Evolutionary conservation across 2,113 vertebrate species (phyloP), one percentile per base, ranked within the genome.

Genomic region (Salvator merianae): DNA sequence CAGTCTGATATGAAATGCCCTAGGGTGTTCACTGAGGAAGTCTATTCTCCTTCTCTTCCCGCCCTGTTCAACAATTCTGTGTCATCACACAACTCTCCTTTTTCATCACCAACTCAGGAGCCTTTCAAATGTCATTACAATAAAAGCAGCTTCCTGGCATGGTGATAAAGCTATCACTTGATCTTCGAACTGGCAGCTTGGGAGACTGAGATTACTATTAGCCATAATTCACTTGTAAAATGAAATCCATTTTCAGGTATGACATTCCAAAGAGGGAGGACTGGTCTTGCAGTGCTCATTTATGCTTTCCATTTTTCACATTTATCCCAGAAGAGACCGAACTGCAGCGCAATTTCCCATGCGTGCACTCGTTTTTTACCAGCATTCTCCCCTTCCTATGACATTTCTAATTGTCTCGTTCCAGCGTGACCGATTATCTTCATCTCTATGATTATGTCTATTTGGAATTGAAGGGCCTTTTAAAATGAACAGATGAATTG

Each of bases 181-280:
- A 20, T 75, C 40, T 66, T 22, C 81, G n/a, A 26, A 47, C 22
- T 66, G 71, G 38, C 62, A 66, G 38, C 5, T 83, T 50, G 22
- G 22, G 73, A 68, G 62, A 30, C 8, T 2, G 9, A 76, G 73
- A 36, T 55, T 68, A 30, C 34, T 30, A 76, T 69, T 84, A 5
- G 24, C 63, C 68, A n/a, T 84, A 40, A 84, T 84, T 69, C 73
- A 55, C 63, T 55, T 5, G 26, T 22, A 36, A 69, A 84, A 77
- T 55, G 47, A 55, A 77, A 84, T 55, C 32, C n/a, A 77, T 77
- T 83, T 84, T 77, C 82, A 77, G 82, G 14, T 74, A 16, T 76
- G 43, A 14, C 73, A 59, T 68, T 55, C 32, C 16, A 68, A 53
- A 69, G 72, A 36, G 63, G 62, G 43, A 53, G 34, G 65, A 50